Evolutionary conservation across 1,140 invertebrate genomes (phyloP).

Genomic region (Bombus superbus): DNA sequence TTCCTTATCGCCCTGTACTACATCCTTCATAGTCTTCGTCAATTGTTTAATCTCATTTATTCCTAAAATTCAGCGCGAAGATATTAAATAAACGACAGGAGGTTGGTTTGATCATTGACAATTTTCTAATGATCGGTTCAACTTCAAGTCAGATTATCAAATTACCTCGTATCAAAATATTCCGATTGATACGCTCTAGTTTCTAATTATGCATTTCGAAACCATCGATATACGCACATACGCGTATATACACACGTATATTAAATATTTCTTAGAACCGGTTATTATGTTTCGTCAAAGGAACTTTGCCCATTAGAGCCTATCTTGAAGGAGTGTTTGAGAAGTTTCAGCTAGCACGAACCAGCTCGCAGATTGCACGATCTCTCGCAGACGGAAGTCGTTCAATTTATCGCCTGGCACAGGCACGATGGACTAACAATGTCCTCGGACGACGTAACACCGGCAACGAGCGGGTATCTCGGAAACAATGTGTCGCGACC

Average conservation of each 20-base stretch:
- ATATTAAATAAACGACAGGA: too few species aligned
- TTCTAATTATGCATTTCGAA: too few species aligned
- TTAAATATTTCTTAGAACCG: background rate
- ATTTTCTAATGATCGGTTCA: too few species aligned
- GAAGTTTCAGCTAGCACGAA: background rate
- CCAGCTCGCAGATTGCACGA: conserved; percentile 21
- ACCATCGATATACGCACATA: background rate
- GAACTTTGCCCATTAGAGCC: conserved; percentile 31
- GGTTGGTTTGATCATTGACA: too few species aligned
- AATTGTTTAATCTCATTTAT: too few species aligned
- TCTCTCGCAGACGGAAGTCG: conserved; percentile 18
- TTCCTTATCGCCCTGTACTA: background rate
- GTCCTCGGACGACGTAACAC: background rate
- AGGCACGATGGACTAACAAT: conserved; percentile 20
- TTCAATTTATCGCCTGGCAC: conserved; percentile 46
- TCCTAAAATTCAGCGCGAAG: too few species aligned
- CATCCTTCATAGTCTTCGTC: too few species aligned
- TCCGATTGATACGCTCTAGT: too few species aligned
- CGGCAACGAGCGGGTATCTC: conserved; percentile 5
- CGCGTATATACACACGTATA: too few species aligned
- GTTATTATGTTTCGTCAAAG: background rate
- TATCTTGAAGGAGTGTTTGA: background rate
- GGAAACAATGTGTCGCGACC: conserved; percentile 16
- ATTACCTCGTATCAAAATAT: too few species aligned
- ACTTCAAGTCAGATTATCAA: too few species aligned